A percentile compares a stretch with the other conserved stretches of the same genome.
Evolutionary conservation across 2,113 vertebrate genomes (phyloP).

Genomic region (Myotis lucifugus): DNA sequence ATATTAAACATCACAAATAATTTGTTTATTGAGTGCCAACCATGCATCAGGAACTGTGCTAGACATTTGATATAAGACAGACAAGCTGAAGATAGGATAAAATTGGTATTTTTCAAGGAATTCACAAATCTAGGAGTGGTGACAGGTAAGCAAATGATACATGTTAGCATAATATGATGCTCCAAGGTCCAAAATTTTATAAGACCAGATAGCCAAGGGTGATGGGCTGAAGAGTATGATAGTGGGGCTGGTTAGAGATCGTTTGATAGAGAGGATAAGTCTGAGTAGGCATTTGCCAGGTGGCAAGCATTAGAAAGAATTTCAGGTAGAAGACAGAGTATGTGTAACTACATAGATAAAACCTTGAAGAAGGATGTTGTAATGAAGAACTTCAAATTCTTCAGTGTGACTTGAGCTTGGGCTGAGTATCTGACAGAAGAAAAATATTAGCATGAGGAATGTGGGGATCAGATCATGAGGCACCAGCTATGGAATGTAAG

Average conservation of each 20-base stretch:
- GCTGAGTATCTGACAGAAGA: not conserved
- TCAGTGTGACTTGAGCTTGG: not conserved
- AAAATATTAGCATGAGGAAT: not conserved
- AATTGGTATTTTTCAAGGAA: not conserved
- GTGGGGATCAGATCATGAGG: not conserved
- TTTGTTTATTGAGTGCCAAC: conserved; percentile 2
- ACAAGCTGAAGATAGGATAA: not conserved
- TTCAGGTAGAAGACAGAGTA: not conserved
- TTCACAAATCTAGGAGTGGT: not conserved
- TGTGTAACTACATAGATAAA: not conserved
- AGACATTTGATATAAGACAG: not conserved
- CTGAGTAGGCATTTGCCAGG: not conserved
- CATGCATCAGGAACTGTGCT: not conserved
- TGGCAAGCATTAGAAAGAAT: not conserved
- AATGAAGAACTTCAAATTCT: not conserved
- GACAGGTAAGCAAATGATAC: not conserved
- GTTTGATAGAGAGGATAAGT: not conserved
- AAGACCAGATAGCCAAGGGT: not conserved
- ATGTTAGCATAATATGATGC: not conserved
- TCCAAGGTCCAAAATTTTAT: not conserved
- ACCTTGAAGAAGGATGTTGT: not conserved
- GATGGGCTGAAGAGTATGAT: not conserved
- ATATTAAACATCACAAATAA: not conserved
- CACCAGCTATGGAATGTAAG: not conserved
- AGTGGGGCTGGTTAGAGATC: not conserved